Percentiles rank a stretch among this genome's conserved stretches.
phyloP scores from a whole-genome alignment of 1,140 invertebrate species.

The Bombus sylvicola region DNA sequence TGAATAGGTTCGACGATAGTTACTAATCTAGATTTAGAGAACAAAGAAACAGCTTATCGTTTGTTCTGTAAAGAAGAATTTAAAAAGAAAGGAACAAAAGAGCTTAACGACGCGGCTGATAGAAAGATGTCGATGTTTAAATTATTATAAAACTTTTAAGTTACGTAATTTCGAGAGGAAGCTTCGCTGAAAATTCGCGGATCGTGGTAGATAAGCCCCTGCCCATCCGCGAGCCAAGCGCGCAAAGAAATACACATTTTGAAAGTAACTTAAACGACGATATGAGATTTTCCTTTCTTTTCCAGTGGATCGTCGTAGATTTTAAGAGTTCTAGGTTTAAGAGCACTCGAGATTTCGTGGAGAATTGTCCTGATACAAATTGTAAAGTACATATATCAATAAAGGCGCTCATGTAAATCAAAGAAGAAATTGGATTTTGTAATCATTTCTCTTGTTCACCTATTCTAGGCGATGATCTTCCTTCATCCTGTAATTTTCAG shows the following conservation, averaged over 20 bases:
- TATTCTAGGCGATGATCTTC: not conserved
- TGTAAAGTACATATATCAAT: slow-evolving; percentile 59
- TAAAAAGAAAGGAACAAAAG: not conserved
- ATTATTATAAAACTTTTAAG: not conserved
- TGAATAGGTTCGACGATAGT: not conserved
- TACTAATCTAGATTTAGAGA: slow-evolving; percentile 8
- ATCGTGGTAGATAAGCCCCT: slow-evolving; percentile 27
- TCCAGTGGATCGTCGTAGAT: slow-evolving; percentile 9
- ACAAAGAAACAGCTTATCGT: not conserved
- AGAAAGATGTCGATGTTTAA: not conserved
- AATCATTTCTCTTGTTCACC: not conserved
- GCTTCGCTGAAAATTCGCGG: not conserved
- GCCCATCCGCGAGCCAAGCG: slow-evolving; percentile 1
- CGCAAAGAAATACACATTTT: not conserved
- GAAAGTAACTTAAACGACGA: slow-evolving; percentile 37
- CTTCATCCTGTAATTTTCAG: not conserved
- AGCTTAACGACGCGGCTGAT: slow-evolving; percentile 8
- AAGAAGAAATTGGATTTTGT: not conserved
- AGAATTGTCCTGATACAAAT: slow-evolving; percentile 22
- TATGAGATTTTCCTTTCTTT: slow-evolving; percentile 18
- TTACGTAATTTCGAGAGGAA: not conserved
- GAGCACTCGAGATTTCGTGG: not conserved
- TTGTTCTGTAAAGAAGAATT: not conserved
- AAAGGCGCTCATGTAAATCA: slow-evolving; percentile 47
- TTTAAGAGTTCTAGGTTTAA: slow-evolving; percentile 12